Conservation (phyloP, 2,888 invertebrate species). For the Adelphocoris suturalis region DNA sequence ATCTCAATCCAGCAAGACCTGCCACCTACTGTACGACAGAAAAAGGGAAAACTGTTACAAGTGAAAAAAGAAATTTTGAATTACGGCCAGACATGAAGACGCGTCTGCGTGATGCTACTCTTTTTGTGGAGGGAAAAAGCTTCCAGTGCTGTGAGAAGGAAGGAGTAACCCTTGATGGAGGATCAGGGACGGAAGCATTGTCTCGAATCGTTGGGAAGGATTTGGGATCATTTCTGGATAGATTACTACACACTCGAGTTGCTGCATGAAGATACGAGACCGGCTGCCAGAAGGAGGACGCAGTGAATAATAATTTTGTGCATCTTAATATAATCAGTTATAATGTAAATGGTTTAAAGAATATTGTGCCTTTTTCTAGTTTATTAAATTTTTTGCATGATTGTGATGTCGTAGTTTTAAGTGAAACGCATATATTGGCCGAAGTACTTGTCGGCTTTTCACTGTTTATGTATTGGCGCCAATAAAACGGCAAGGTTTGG, state of each 20-base stretch:
- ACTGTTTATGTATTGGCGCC: too few species aligned
- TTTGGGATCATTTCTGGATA: constrained; percentile 12
- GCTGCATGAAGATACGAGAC: too few species aligned
- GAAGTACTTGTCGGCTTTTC: too few species aligned
- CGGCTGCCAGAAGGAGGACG: too few species aligned
- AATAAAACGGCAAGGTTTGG: constrained; percentile 18
- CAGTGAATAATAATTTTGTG: too few species aligned
- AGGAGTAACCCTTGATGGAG: background rate
- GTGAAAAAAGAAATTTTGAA: constrained; percentile 24
- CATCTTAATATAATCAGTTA: too few species aligned
- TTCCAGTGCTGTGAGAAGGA: background rate
- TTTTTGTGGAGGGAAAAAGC: constrained; percentile 25
- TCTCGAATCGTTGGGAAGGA: constrained; percentile 12
- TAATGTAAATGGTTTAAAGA: too few species aligned
- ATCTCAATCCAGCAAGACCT: constrained; percentile 31
- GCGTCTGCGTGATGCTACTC: constrained; percentile 12
- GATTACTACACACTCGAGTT: constrained; percentile 4
- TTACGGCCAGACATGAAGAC: constrained; percentile 13
- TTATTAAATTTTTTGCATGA: too few species aligned
- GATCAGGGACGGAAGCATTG: constrained; percentile 25
- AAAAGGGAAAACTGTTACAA: constrained; percentile 20
- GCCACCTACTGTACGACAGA: background rate
- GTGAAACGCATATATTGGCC: too few species aligned
- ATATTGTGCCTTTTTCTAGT: too few species aligned
- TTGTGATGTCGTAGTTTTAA: too few species aligned